Evolutionary conservation across 64 coral and sea anemone species (phyloP).

Genomic region (Stichodactyla helianthus): DNA sequence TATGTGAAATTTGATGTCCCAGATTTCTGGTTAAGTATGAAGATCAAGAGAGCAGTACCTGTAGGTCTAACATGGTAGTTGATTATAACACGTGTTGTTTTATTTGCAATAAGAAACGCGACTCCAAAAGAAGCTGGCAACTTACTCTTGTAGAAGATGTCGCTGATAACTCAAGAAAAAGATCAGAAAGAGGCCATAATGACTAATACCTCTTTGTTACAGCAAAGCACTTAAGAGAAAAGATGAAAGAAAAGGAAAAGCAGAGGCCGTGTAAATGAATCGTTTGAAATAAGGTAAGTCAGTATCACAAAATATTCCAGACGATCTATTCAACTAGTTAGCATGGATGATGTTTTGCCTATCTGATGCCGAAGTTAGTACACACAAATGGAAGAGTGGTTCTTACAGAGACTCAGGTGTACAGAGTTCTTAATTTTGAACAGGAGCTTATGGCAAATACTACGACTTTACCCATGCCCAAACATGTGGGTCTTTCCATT

Average conservation of each 20-base stretch:
- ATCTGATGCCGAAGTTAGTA: constrained; percentile 5
- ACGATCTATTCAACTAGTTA: constrained; percentile 18
- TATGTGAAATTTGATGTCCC: no score
- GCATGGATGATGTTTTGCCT: constrained; percentile 6
- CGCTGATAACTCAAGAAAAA: no score
- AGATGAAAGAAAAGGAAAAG: background rate
- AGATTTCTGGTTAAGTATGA: no score
- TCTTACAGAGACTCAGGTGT: constrained; percentile 12
- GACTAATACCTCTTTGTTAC: background rate
- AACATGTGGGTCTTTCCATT: constrained; percentile 19
- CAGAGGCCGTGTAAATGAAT: background rate
- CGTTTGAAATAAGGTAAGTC: constrained; percentile 6
- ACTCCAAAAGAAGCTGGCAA: no score
- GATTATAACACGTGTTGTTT: no score
- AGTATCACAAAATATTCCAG: background rate
- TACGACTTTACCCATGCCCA: constrained; percentile 25
- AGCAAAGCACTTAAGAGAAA: constrained; percentile 12
- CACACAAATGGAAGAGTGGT: background rate
- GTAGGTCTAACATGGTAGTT: no score
- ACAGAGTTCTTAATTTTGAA: constrained; percentile 29
- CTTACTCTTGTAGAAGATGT: no score
- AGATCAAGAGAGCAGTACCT: no score
- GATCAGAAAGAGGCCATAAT: no score
- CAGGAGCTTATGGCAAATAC: constrained; percentile 28
- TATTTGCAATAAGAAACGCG: no score